These are phyloP conservation scores for Dolichotis patagonum DNA, from an alignment of 2,113 vertebrate species.

Conservation along the genomic window DNA sequence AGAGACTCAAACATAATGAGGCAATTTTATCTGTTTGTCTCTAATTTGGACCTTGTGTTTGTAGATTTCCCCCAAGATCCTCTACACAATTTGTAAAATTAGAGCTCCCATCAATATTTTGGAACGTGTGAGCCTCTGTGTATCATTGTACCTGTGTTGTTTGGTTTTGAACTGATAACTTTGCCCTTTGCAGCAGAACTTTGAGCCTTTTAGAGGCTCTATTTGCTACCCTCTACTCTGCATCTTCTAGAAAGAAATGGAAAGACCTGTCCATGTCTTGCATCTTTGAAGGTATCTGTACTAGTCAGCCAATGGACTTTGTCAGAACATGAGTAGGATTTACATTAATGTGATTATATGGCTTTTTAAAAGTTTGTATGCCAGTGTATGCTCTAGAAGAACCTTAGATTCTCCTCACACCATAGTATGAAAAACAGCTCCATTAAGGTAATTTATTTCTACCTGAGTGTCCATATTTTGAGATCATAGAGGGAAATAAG, in stretches of 20 bases:
- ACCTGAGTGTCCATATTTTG: not conserved
- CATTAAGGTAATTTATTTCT: not conserved
- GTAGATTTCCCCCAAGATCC: not conserved
- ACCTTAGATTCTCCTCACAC: not conserved
- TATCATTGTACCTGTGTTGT: not conserved
- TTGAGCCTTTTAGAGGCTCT: not conserved
- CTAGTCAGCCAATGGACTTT: not conserved
- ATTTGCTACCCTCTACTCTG: not conserved
- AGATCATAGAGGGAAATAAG: not conserved
- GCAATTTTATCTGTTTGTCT: not conserved
- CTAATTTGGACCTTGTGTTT: not conserved
- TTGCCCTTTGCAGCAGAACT: not conserved
- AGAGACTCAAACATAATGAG: not conserved
- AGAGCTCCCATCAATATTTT: not conserved
- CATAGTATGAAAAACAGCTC: not conserved
- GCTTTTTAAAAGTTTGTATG: not conserved
- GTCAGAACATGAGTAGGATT: not conserved
- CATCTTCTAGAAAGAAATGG: slow-evolving; percentile 1
- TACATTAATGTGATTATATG: not conserved
- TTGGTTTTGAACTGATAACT: not conserved
- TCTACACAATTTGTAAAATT: not conserved
- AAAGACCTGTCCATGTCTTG: not conserved
- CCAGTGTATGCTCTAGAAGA: not conserved
- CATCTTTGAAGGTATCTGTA: slow-evolving; percentile 16
- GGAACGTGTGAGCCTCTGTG: not conserved